These are phyloP conservation scores for Meliscaeva auricollis DNA, from an alignment of 2,888 invertebrate species.

Conservation along the genomic window DNA sequence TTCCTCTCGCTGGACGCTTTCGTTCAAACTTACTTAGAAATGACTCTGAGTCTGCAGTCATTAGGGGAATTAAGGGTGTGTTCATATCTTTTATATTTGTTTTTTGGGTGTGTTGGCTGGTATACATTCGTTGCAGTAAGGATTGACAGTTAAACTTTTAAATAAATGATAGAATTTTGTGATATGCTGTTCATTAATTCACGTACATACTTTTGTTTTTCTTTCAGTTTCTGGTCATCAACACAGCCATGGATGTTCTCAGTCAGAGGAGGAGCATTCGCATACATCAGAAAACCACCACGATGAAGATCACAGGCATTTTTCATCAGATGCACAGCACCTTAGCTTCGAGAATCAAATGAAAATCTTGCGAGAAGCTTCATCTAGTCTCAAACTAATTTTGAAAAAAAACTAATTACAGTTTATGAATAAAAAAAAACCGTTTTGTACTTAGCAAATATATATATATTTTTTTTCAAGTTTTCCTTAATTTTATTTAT, in stretches of 20 bases:
- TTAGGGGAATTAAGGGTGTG: too few species aligned
- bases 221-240: conserved; percentile 29
- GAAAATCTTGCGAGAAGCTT: not conserved
- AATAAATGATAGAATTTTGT: too few species aligned
- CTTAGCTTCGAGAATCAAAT: not conserved
- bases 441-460: not conserved
- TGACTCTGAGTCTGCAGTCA: too few species aligned
- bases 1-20: too few species aligned
- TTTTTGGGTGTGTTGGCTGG: too few species aligned
- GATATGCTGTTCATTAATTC: too few species aligned
- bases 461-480: not conserved
- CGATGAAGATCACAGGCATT: not conserved
- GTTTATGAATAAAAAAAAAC: not conserved
- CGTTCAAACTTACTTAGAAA: too few species aligned
- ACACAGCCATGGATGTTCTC: conserved; percentile 15
- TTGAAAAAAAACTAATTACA: conserved; percentile 8
- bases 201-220: not conserved
- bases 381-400: conserved; percentile 9
- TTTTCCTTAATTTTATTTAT: not conserved
- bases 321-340: not conserved
- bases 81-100: too few species aligned
- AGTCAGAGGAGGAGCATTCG: conserved; percentile 3
- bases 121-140: too few species aligned
- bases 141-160: too few species aligned
- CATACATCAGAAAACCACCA: not conserved